A percentile compares a stretch with the other conserved stretches of the same genome.
Evolutionary conservation across 2,888 invertebrate genomes (phyloP).

Genomic region (Leptopilina drosophilae): DNA sequence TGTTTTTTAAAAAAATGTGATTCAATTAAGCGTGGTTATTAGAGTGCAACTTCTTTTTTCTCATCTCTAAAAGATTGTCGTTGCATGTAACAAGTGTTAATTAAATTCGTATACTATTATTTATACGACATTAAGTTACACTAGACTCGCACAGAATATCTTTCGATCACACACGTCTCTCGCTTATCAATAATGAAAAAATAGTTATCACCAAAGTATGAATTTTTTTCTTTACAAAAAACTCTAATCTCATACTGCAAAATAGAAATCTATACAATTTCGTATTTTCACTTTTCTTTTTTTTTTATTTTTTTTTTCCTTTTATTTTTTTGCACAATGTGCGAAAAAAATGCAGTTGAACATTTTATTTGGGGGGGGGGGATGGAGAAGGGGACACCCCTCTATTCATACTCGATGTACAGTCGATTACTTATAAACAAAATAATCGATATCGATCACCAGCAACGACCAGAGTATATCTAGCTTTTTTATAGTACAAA

Average conservation of each 20-base stretch:
- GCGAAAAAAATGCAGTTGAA: constrained; percentile 1
- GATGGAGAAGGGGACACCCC: background rate
- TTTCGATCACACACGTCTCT: constrained; percentile 25
- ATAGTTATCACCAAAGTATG: constrained; percentile 22
- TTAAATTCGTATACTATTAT: background rate
- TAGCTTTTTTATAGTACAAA: constrained; percentile 75
- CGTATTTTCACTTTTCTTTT: background rate
- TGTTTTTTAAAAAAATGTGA: constrained; percentile 11
- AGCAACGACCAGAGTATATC: constrained; percentile 72
- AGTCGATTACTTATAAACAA: constrained; percentile 36
- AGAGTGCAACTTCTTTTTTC: constrained; percentile 2
- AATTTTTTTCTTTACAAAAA: constrained; percentile 19
- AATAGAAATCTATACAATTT: constrained; percentile 29
- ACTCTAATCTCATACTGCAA: constrained; percentile 40
- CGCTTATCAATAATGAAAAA: constrained; percentile 1
- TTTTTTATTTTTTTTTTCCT: background rate
- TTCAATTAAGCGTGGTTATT: constrained; percentile 25
- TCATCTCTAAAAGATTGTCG: constrained; percentile 7
- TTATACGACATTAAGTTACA: background rate
- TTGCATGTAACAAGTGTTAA: constrained; percentile 7
- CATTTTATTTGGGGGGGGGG: no score
- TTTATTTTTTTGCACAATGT: constrained; percentile 1
- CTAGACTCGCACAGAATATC: background rate
- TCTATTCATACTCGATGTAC: constrained; percentile 40
- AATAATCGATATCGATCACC: constrained; percentile 60